Conservation (phyloP, 1,140 invertebrate species). For the Diorhabda elongata region DNA sequence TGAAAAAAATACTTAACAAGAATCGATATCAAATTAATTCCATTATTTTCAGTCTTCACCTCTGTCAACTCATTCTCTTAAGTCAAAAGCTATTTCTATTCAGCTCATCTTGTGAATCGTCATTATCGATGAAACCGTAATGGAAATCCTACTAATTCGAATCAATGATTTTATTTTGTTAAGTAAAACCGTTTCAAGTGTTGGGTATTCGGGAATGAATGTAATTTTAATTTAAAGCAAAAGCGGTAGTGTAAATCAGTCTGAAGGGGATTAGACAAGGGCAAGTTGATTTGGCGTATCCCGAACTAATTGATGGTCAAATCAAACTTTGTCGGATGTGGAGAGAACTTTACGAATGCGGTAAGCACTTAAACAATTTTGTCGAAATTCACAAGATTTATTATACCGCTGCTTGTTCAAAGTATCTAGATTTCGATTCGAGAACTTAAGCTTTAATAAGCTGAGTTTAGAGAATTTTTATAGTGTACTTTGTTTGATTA, state of each 20-base stretch:
- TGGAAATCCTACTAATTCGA: not conserved
- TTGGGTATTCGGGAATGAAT: conserved; percentile 24
- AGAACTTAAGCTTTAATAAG: not conserved
- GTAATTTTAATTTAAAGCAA: conserved; percentile 25
- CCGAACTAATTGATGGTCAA: conserved; percentile 34
- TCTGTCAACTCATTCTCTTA: too few relatives aligned
- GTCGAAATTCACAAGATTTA: conserved; percentile 16
- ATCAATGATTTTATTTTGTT: not conserved
- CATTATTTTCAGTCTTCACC: too few relatives aligned
- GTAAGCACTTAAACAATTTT: conserved; percentile 17
- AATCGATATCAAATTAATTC: too few relatives aligned
- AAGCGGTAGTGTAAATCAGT: conserved; percentile 31
- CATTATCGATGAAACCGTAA: too few relatives aligned
- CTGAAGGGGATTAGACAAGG: conserved; percentile 31
- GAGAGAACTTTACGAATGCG: conserved; percentile 7
- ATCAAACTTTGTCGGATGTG: conserved; percentile 24
- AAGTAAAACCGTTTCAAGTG: conserved; percentile 6
- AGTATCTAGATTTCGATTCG: not conserved
- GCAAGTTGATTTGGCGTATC: conserved; percentile 28
- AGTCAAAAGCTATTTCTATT: too few relatives aligned
- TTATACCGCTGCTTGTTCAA: not conserved
- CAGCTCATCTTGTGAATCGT: too few relatives aligned
- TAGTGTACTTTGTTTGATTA: too few relatives aligned
- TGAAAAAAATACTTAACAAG: too few relatives aligned
- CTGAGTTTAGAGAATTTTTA: not conserved